Conservation (phyloP, 2,113 vertebrate species). For the Rhinogobius similis region DNA sequence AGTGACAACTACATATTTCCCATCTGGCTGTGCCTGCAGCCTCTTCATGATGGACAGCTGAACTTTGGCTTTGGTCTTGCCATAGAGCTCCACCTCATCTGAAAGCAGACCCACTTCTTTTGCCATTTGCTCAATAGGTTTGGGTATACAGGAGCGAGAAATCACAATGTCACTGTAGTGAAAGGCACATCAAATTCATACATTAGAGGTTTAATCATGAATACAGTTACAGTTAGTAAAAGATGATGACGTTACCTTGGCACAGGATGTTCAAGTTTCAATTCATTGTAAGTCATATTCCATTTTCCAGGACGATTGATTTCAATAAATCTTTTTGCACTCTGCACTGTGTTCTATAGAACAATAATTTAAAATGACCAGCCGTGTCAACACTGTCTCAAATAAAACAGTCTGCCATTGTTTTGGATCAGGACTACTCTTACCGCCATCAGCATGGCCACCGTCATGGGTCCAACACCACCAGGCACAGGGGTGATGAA, state of each 20-base stretch:
- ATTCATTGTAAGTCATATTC: conserved; percentile 84
- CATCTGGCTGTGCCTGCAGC: conserved; percentile 84
- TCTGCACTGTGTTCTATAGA: conserved; percentile 90
- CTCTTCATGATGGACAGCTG: conserved; percentile 84
- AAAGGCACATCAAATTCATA: background rate
- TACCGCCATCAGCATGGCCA: conserved; percentile 98
- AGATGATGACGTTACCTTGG: conserved; percentile 81
- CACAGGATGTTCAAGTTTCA: conserved; percentile 84
- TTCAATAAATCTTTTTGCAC: conserved; percentile 87
- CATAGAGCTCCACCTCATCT: conserved; percentile 90
- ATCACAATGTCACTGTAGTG: conserved; percentile 89
- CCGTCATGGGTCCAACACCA: conserved; percentile 97
- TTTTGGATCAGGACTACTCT: background rate
- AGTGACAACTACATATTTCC: conserved; percentile 96
- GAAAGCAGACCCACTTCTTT: conserved; percentile 87
- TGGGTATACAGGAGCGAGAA: conserved; percentile 87
- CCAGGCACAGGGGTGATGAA: conserved; percentile 97
- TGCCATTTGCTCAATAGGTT: conserved; percentile 83
- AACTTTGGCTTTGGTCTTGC: conserved; percentile 94
- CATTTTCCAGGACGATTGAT: conserved; percentile 86
- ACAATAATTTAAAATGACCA: background rate
- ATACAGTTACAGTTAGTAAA: background rate
- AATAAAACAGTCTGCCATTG: background rate
- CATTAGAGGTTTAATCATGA: background rate
- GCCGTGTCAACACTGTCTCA: background rate